Conservation (phyloP, 2,888 invertebrate species). For the Nomada flava region DNA sequence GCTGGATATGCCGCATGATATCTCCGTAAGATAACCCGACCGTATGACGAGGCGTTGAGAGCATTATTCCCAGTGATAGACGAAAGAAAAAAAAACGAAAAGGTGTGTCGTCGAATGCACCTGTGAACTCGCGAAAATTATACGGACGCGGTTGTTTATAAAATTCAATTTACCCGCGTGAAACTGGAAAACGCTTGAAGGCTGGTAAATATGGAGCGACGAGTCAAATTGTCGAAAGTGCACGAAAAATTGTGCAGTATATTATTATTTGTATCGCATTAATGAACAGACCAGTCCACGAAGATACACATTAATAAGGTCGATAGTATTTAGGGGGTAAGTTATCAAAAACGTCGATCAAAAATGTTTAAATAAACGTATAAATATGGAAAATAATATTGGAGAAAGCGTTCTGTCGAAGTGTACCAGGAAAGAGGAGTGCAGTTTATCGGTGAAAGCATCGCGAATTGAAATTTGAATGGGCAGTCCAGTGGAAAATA, state of each 20-base stretch:
- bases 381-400: no score
- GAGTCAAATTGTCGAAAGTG: no score
- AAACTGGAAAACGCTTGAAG: no score
- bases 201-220: no score
- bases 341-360: no score
- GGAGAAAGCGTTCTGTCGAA: no score
- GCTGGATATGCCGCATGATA: constrained; percentile 71
- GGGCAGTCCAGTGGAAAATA: constrained; percentile 80
- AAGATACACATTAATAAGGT: background rate
- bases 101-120: constrained; percentile 21
- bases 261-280: no score
- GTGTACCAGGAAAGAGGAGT: background rate
- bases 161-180: background rate
- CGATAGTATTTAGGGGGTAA: no score
- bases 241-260: background rate
- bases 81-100: constrained; percentile 16
- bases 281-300: no score
- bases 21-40: constrained; percentile 73
- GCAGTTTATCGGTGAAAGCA: background rate
- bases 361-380: no score
- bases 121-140: background rate
- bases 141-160: background rate
- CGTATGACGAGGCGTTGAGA: constrained; percentile 49
- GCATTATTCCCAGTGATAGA: constrained; percentile 48
- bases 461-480: constrained; percentile 74